Evolutionary conservation across 2,888 invertebrate species (phyloP).

Genomic region (Danaus chrysippus): DNA sequence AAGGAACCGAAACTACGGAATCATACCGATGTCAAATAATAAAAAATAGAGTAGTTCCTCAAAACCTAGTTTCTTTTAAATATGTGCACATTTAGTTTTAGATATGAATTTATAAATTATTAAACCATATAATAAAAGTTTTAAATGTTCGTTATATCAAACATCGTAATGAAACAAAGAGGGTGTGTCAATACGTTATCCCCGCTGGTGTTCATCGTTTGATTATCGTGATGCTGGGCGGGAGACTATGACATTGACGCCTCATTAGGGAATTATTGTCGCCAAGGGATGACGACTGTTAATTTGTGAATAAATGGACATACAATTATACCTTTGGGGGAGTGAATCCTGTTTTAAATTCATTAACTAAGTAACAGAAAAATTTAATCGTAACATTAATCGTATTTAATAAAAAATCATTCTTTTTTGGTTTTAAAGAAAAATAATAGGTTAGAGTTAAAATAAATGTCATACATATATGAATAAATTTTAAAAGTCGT

Average conservation of each 20-base stretch:
- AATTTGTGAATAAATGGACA: conserved; percentile 16
- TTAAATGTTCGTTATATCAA: background rate
- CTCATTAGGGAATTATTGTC: conserved; percentile 56
- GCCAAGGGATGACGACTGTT: conserved; percentile 30
- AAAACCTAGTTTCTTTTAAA: no score
- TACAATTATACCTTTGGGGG: background rate
- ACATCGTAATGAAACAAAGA: conserved; percentile 19
- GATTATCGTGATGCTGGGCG: conserved; percentile 38
- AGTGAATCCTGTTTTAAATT: conserved; percentile 2
- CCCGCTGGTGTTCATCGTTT: conserved; percentile 35
- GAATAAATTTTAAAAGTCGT: no score
- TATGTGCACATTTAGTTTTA: no score
- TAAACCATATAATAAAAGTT: no score
- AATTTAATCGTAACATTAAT: conserved; percentile 35
- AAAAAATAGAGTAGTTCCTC: no score
- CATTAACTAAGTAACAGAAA: conserved; percentile 16
- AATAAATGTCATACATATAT: no score
- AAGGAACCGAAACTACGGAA: no score
- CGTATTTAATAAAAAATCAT: background rate
- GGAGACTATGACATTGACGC: conserved; percentile 55
- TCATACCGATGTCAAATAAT: no score
- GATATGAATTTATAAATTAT: no score
- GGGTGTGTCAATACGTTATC: conserved; percentile 30
- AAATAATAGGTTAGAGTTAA: no score
- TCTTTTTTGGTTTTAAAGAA: no score